A percentile compares a stretch with the other conserved stretches of the same genome.
These are phyloP conservation scores for Tipula unca DNA, from an alignment of 2,888 invertebrate genomes.

Conservation along the genomic window DNA sequence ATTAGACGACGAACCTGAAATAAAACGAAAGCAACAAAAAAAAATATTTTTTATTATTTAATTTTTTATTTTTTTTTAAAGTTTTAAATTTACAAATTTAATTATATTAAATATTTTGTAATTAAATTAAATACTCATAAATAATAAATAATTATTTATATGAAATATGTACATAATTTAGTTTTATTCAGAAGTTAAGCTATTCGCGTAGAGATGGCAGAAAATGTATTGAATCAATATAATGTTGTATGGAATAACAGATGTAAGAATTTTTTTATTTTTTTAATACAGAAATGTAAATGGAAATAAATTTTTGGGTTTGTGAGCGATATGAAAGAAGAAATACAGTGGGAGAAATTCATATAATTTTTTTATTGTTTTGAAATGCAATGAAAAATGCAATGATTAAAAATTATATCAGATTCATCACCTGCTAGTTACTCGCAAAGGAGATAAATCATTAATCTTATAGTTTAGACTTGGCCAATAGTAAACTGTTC, in stretches of 20 bases:
- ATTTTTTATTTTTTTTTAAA: background rate
- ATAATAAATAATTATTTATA: background rate
- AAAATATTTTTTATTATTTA: too few species aligned
- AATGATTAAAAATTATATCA: too few species aligned
- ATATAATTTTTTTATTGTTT: background rate
- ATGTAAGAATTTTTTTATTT: background rate
- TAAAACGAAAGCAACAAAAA: background rate
- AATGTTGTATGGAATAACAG: background rate
- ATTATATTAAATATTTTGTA: background rate
- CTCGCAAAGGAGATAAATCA: too few species aligned
- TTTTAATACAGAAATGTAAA: background rate
- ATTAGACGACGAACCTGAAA: background rate
- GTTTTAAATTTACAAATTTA: background rate
- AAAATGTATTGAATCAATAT: background rate
- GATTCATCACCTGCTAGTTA: too few species aligned
- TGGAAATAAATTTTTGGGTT: background rate
- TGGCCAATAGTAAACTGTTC: too few species aligned
- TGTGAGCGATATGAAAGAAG: background rate
- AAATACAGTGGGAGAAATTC: background rate
- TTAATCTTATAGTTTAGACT: too few species aligned
- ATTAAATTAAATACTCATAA: background rate
- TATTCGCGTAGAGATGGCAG: background rate
- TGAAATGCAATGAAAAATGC: too few species aligned
- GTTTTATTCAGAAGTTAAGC: background rate
- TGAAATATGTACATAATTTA: background rate